Evolutionary conservation across 2,113 vertebrate genomes (phyloP).

Genomic region (Forbesichthys agassizii): DNA sequence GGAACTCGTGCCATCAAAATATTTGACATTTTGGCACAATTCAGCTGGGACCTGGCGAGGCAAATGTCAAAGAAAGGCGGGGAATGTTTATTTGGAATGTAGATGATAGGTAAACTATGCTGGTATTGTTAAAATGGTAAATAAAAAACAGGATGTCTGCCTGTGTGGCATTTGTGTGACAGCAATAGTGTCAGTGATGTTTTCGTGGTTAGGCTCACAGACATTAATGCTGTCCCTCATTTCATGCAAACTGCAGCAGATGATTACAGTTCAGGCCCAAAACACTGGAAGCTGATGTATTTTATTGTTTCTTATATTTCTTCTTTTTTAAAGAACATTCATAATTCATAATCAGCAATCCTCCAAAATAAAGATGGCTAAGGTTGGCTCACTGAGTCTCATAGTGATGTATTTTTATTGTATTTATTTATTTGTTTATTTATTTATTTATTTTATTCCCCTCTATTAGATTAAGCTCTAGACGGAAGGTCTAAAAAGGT

Average conservation of each 20-base stretch:
- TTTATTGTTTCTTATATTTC: no score
- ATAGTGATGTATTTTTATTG: not conserved
- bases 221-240: no score
- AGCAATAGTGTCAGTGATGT: not conserved
- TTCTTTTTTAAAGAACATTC: no score
- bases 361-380: no score
- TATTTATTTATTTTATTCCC: slow-evolving; percentile 4
- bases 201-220: not conserved
- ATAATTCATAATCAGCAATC: no score
- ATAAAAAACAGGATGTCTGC: not conserved
- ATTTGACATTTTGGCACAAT: slow-evolving; percentile 54
- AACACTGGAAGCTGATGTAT: no score
- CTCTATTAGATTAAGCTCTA: slow-evolving; percentile 51
- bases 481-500: slow-evolving; percentile 54
- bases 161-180: not conserved
- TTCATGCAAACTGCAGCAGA: no score
- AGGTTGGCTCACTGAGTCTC: no score
- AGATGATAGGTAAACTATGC: slow-evolving; percentile 6
- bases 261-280: no score
- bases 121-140: not conserved
- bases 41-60: slow-evolving; percentile 33
- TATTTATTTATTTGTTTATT: not conserved
- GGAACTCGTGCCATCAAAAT: slow-evolving; percentile 41
- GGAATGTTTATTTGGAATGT: slow-evolving; percentile 22
- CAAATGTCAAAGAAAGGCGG: slow-evolving; percentile 26